Evolutionary conservation across 2,888 invertebrate species (phyloP).

Genomic region (Zygogramma bicolorata): DNA sequence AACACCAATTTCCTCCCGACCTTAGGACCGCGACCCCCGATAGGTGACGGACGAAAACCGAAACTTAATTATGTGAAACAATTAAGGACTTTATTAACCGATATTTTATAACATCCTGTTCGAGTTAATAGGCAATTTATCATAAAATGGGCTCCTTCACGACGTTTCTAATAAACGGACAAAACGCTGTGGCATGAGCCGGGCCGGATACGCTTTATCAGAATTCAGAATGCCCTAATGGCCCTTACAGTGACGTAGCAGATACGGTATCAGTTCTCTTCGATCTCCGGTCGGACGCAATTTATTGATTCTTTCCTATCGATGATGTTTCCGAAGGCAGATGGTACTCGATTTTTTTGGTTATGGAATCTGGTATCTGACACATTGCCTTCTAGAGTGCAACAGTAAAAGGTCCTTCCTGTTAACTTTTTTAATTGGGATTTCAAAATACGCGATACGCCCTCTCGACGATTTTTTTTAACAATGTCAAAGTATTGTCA

Average conservation of each 20-base stretch:
- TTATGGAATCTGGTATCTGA: not conserved
- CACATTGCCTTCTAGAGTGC: not conserved
- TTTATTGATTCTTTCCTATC: not conserved
- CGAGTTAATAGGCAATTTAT: constrained; percentile 37
- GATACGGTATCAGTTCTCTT: not conserved
- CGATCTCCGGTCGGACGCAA: not conserved
- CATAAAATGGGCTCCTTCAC: constrained; percentile 30
- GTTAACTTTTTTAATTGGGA: too few species aligned
- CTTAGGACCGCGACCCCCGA: not conserved
- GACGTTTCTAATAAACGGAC: constrained; percentile 40
- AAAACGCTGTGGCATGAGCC: constrained; percentile 20
- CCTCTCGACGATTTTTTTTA: too few species aligned
- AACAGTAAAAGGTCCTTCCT: too few species aligned
- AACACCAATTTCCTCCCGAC: constrained; percentile 6
- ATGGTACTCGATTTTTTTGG: not conserved
- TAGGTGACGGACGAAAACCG: constrained; percentile 22
- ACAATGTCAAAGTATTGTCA: too few species aligned
- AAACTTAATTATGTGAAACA: constrained; percentile 33
- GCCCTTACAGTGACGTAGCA: constrained; percentile 11
- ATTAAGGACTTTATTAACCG: constrained; percentile 38
- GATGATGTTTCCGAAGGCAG: not conserved
- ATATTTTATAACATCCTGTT: constrained; percentile 41
- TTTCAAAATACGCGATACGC: too few species aligned
- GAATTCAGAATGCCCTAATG: constrained; percentile 31
- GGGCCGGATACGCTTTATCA: constrained; percentile 37